phyloP scores from a whole-genome alignment of 2,113 vertebrate genomes.

The Ondatra zibethicus region DNA sequence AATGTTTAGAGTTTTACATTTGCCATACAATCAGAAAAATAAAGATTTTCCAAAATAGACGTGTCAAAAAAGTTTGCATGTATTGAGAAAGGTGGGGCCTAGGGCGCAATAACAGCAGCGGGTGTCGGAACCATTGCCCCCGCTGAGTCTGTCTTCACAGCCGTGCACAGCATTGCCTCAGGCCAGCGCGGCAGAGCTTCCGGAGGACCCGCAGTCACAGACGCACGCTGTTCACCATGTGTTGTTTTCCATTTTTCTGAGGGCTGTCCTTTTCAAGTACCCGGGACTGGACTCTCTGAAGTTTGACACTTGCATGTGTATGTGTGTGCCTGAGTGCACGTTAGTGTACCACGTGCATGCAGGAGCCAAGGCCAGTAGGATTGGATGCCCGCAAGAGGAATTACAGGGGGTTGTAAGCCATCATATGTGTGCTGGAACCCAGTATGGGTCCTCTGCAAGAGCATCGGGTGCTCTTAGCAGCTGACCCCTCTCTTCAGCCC shows the following conservation, averaged over 20 bases:
- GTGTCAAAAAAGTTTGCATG: background rate
- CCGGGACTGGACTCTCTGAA: background rate
- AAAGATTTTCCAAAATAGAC: slow-evolving; percentile 21
- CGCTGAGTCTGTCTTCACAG: background rate
- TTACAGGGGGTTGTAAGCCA: background rate
- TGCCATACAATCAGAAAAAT: slow-evolving; percentile 3
- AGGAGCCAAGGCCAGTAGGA: background rate
- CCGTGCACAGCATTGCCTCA: too few species aligned
- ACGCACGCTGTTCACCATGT: background rate
- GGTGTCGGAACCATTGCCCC: background rate
- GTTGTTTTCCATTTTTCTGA: background rate
- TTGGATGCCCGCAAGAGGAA: background rate
- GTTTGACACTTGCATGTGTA: background rate
- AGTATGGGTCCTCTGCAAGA: background rate
- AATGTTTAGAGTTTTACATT: slow-evolving; percentile 26
- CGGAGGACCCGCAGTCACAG: background rate
- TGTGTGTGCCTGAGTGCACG: background rate
- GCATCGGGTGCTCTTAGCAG: background rate
- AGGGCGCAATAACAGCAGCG: background rate
- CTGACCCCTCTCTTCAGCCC: background rate
- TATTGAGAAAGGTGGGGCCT: background rate
- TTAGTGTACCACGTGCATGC: background rate
- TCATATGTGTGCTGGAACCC: background rate
- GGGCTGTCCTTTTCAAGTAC: too few species aligned
- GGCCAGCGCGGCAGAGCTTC: background rate